Evolutionary conservation across 1,140 invertebrate species (phyloP), one percentile per base, ranked within the genome.

Genomic region (Pomacea maculata): DNA sequence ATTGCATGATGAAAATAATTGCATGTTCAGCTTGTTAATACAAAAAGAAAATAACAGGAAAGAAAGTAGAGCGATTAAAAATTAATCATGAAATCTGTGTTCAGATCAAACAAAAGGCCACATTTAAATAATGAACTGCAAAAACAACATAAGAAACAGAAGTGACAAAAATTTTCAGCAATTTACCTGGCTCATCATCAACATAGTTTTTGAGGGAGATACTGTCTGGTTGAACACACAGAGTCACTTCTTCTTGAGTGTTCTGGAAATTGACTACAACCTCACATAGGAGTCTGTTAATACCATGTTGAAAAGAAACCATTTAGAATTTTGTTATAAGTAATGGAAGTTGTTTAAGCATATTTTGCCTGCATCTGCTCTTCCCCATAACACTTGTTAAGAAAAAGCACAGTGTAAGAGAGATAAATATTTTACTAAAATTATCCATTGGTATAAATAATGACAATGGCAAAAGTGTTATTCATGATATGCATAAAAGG

Each of bases 161-260:
- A 45, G 34, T 45, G 34, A 45, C 3, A 45, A 45, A 45, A 45
- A 45, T 45, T 45, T 45, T 45, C 6, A 45, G 21, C 29, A 57
- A 45, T 21, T 79, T 87, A 94, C 93, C 92, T 87, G 93, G 92
- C 83, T 90, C 90, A 80, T 93, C 94, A 86, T 95, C 94, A 11
- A 95, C 91, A 91, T 95, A 96, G 89, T 96, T 96, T 82, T 95
- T 93, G 21, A 96, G 88, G 15, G 94, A 89, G 70, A 95, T 89
- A 87, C 93, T 94, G 63, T 95, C 92, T 61, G 92, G 85, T 29
- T 92, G 92, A 19, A 94, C 94, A 89, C 94, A 94, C 61, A 96
- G 86, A 34, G 95, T 96, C 14, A 96, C 92, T 92, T 96, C 95
- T 83, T 96, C 94, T 89, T 96, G 94, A 72, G 93, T 94, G 82